These are phyloP conservation scores for Dipus sagitta DNA, from an alignment of 2,797 vertebrate species.

Conservation along the genomic window DNA sequence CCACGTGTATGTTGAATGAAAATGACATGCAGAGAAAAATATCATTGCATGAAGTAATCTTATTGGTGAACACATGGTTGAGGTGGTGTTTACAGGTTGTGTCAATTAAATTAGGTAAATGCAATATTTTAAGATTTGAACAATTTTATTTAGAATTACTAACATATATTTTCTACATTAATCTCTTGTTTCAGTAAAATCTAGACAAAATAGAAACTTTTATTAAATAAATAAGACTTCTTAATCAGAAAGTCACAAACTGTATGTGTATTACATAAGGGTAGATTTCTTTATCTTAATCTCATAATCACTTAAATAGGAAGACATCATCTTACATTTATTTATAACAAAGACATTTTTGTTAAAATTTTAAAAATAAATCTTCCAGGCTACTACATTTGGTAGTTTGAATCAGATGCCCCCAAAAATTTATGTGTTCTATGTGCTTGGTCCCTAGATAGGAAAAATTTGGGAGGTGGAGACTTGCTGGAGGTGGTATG, in stretches of 20 bases:
- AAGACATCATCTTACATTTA: neutral
- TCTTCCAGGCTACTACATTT: neutral
- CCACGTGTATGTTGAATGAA: slow-evolving; percentile 44
- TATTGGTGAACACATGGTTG: slow-evolving; percentile 44
- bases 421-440: too few relatives aligned
- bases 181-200: neutral
- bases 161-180: neutral
- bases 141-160: slow-evolving; percentile 47
- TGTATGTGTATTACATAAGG: neutral
- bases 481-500: too few relatives aligned
- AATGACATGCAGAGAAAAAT: neutral
- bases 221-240: slow-evolving; percentile 14
- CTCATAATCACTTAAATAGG: neutral
- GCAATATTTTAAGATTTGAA: slow-evolving; percentile 47
- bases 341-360: neutral
- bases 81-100: slow-evolving; percentile 54
- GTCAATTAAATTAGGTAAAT: slow-evolving; percentile 69
- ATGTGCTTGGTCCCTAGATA: too few relatives aligned
- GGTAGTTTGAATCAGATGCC: too few relatives aligned
- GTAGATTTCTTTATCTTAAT: neutral
- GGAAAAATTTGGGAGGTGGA: too few relatives aligned
- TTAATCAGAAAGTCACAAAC: neutral
- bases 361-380: slow-evolving; percentile 4
- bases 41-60: slow-evolving; percentile 49
- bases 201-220: neutral